These are phyloP conservation scores for Anolis apletophallus DNA, from an alignment of 2,797 vertebrate species.

Conservation along the genomic window DNA sequence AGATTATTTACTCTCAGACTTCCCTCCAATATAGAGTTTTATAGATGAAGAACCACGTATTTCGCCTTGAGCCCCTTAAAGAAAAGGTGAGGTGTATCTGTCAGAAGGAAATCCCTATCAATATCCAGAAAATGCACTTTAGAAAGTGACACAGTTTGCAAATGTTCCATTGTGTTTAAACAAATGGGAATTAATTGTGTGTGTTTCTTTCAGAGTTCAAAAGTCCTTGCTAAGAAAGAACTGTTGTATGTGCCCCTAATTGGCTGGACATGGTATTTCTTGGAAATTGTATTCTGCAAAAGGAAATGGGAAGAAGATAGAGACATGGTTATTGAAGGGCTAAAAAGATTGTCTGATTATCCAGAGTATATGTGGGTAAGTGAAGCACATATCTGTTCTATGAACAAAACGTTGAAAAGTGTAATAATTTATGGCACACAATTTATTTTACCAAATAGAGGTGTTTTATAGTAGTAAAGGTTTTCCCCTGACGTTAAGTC, in stretches of 20 bases:
- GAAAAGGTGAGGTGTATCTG: not conserved
- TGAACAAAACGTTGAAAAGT: not conserved
- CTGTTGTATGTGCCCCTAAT: conserved; percentile 95
- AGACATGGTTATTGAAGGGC: conserved; percentile 87
- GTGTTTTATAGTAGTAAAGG: too few species aligned
- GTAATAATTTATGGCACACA: not conserved
- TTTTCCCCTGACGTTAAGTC: too few species aligned
- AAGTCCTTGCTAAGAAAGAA: conserved; percentile 96
- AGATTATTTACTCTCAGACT: not conserved
- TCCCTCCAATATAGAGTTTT: not conserved
- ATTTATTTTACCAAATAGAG: too few species aligned
- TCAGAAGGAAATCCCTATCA: not conserved
- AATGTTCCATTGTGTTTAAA: not conserved
- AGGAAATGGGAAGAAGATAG: conserved; percentile 97
- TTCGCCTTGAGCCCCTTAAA: not conserved
- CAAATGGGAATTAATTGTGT: not conserved
- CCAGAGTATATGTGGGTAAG: conserved; percentile 98
- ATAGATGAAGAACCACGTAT: not conserved
- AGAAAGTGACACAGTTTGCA: not conserved
- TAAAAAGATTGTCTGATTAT: conserved; percentile 88
- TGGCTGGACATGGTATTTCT: conserved; percentile 99
- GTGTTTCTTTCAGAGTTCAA: conserved; percentile 88
- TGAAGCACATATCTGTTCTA: not conserved
- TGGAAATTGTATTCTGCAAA: conserved; percentile 98
- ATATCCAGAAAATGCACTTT: not conserved